phyloP scores from a whole-genome alignment of 2,113 vertebrate genomes.

The Galbula dea region DNA sequence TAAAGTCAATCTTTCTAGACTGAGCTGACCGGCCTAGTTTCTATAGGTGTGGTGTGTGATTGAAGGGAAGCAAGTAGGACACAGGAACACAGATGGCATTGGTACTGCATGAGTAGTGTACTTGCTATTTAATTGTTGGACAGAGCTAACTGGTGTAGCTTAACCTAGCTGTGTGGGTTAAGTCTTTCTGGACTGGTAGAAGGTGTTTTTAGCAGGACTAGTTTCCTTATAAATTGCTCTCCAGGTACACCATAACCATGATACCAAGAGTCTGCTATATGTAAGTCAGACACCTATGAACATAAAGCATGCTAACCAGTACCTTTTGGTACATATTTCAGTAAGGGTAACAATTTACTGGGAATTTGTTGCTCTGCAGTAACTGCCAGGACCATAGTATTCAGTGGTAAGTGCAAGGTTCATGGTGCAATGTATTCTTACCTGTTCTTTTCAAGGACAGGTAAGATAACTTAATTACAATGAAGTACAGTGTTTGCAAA shows the following conservation, averaged over 20 bases:
- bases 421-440: rapidly evolving
- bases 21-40: neutral
- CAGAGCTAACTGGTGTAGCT: neutral
- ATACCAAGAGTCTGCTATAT: neutral
- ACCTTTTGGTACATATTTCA: rapidly evolving
- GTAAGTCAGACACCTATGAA: rapidly evolving
- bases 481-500: neutral
- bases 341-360: neutral
- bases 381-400: neutral
- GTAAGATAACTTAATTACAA: neutral
- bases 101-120: rapidly evolving
- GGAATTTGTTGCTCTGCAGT: neutral
- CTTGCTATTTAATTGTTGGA: neutral
- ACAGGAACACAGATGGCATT: too few relatives aligned
- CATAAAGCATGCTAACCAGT: rapidly evolving
- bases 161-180: neutral
- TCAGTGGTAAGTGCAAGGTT: neutral
- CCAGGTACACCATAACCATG: too few relatives aligned
- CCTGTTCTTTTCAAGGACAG: rapidly evolving
- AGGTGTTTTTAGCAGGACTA: neutral
- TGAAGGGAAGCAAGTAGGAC: neutral
- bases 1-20: neutral
- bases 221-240: neutral
- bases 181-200: neutral
- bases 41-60: rapidly evolving